Base-by-base conservation (phyloP, 2,888 invertebrate species). In the Oscheius myriophilus region DNA sequence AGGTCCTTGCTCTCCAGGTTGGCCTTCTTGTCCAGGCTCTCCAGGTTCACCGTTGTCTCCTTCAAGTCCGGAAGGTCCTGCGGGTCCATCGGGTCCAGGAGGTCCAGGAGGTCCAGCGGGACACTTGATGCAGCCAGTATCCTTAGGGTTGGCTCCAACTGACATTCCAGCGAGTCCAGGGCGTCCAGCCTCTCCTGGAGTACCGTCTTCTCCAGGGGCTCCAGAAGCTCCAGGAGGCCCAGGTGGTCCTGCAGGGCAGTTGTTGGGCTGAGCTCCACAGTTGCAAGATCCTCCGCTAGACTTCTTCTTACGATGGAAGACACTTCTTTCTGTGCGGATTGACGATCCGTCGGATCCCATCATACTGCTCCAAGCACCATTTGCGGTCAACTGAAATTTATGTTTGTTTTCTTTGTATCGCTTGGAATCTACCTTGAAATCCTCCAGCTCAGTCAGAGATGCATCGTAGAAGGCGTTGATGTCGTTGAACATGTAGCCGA, bases 171-270 rank as follows among this genome's bases (percentile, higher is more conserved):
- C 65, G 26, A 69, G 63, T 67, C 78, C 78, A 61, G 78, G 72
- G 57, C 67, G 66, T 68, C 75, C 75, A 41, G 72, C 69, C 46
- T 72, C 66, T 69, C 75, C 75, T 51, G 73, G 67, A 0, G 67
- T 45, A 53, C 81, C 81, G 52, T 80, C 77, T 16, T 81, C 78
- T 71, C 81, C 81, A 54, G 66, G 62, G 43, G 67, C 64, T 72
- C 76, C 75, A 63, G 75, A 67, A 23, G 73, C 68, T 72, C 79
- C 79, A 63, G 72, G 75, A 61, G 79, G 74, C 71, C 79, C 79
- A 33, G 76, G 66, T 64, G 77, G 79, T 61, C 79, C 79, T 53
- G 72, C 73, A 61, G 77, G 73, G 67, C 79, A 76, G 61, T 72
- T 71, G 71, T 74, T 76, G 61, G 70, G 72, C 45, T 69, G 69